A percentile compares a stretch with the other conserved stretches of the same genome.
Evolutionary conservation across 2,888 invertebrate genomes (phyloP).

Genomic region (Vesta saturnalis): DNA sequence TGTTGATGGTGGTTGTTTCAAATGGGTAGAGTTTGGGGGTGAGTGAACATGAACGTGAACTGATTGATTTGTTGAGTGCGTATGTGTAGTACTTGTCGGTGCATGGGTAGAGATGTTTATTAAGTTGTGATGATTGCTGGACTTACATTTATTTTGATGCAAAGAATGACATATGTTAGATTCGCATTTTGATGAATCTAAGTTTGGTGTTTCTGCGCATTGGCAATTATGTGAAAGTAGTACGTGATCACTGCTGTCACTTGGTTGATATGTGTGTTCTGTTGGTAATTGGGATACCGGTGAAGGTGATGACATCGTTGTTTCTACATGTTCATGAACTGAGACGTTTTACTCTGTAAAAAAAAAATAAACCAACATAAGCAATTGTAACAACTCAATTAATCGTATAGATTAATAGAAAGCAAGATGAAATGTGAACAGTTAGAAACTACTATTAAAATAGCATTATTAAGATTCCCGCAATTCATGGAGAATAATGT

Average conservation of each 20-base stretch:
- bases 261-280: slow-evolving; percentile 58
- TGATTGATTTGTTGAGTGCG: slow-evolving; percentile 51
- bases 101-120: slow-evolving; percentile 43
- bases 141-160: slow-evolving; percentile 36
- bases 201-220: slow-evolving; percentile 52
- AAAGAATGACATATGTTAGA: slow-evolving; percentile 46
- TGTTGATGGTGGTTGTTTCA: slow-evolving; percentile 46
- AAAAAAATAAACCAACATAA: slow-evolving; percentile 3
- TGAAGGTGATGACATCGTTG: slow-evolving; percentile 54
- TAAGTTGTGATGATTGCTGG: slow-evolving; percentile 46
- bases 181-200: slow-evolving; percentile 49
- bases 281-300: slow-evolving; percentile 55
- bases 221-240: slow-evolving; percentile 54
- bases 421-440: too few species aligned
- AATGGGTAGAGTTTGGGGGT: slow-evolving; percentile 52
- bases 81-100: slow-evolving; percentile 49
- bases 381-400: too few species aligned
- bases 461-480: too few species aligned
- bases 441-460: too few species aligned
- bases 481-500: too few species aligned
- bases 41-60: slow-evolving; percentile 55
- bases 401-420: too few species aligned
- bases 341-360: not conserved
- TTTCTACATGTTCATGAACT: slow-evolving; percentile 28
- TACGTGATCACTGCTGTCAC: slow-evolving; percentile 58